phyloP scores from a whole-genome alignment of 2,113 vertebrate genomes.

The Rhineura floridana region DNA sequence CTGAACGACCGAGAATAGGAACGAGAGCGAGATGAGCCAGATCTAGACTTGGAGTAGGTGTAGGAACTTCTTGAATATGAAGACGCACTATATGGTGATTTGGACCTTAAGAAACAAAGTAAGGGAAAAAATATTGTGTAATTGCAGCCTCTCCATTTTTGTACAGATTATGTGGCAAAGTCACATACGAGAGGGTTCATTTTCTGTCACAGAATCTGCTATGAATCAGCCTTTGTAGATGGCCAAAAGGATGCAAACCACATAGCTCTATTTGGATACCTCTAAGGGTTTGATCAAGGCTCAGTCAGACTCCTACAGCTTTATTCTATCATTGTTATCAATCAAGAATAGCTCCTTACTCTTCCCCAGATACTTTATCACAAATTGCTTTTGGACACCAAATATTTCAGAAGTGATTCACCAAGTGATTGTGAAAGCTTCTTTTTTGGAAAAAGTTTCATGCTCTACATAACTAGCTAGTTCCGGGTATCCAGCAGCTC shows the following conservation, averaged over 20 bases:
- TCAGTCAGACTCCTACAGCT: not conserved
- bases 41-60: conserved; percentile 90
- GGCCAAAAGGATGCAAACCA: not conserved
- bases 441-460: not conserved
- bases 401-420: not conserved
- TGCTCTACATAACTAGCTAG: no score
- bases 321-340: not conserved
- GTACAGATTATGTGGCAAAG: not conserved
- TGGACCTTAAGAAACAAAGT: conserved; percentile 84
- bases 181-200: not conserved
- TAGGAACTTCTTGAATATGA: conserved; percentile 87
- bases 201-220: not conserved
- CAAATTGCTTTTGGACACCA: not conserved
- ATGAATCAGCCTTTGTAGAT: not conserved
- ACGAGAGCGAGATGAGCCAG: conserved; percentile 85
- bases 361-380: not conserved
- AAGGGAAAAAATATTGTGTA: conserved; percentile 31
- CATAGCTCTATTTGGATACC: not conserved
- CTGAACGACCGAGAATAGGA: conserved; percentile 90
- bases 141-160: not conserved
- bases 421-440: not conserved
- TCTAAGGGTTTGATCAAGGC: no score
- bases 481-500: no score
- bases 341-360: not conserved
- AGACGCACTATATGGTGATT: conserved; percentile 89